phyloP scores from a whole-genome alignment of 1,140 invertebrate genomes.

The Trigoniulus corallinus region DNA sequence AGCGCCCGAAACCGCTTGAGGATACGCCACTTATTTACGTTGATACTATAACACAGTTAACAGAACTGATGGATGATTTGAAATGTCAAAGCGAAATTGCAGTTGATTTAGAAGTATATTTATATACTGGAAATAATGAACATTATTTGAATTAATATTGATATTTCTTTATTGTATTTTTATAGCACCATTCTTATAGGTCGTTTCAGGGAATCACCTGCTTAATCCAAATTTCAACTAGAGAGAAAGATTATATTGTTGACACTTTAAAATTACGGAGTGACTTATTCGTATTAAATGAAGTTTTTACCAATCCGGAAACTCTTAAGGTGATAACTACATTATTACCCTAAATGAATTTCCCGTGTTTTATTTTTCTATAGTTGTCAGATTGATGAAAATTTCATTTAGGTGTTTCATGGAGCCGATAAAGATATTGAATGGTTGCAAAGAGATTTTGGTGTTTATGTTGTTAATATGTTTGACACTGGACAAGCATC shows the following conservation, averaged over 20 bases:
- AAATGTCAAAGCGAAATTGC: slow-evolving; percentile 50
- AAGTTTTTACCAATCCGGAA: slow-evolving; percentile 76
- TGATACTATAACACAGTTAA: slow-evolving; percentile 42
- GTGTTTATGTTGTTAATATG: slow-evolving; percentile 89
- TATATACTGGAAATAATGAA: not conserved
- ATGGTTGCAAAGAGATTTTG: slow-evolving; percentile 92
- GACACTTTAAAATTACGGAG: slow-evolving; percentile 69
- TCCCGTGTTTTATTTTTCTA: too few relatives aligned
- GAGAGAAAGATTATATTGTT: slow-evolving; percentile 70
- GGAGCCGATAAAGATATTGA: slow-evolving; percentile 74
- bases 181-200: slow-evolving; percentile 62
- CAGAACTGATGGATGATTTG: slow-evolving; percentile 46
- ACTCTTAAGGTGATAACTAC: slow-evolving; percentile 56
- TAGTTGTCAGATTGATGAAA: not conserved
- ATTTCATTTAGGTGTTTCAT: slow-evolving; percentile 56
- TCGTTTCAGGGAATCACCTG: slow-evolving; percentile 51
- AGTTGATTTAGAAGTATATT: slow-evolving; percentile 58
- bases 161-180: slow-evolving; percentile 5
- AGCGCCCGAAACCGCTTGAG: slow-evolving; percentile 29
- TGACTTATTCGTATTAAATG: slow-evolving; percentile 69
- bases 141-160: not conserved
- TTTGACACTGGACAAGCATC: slow-evolving; percentile 91
- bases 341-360: not conserved
- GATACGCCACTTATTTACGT: slow-evolving; percentile 50
- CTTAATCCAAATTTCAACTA: slow-evolving; percentile 73